phyloP scores from a whole-genome alignment of 2,113 vertebrate genomes.

The Tamias sibiricus region DNA sequence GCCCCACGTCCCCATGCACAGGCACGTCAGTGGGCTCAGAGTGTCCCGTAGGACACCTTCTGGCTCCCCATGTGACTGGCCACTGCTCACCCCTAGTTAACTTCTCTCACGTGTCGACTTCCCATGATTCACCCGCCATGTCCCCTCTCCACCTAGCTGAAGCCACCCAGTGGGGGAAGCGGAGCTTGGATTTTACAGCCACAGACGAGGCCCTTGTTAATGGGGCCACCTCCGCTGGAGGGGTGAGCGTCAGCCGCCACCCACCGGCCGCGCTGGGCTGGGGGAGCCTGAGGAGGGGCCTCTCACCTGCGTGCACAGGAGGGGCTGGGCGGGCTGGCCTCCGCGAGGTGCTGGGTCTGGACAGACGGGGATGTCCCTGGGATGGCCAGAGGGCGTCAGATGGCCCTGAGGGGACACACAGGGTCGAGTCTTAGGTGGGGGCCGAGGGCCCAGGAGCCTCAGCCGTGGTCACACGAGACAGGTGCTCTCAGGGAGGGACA shows the following conservation, averaged over 20 bases:
- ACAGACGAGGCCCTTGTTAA: not conserved
- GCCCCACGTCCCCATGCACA: fast-evolving
- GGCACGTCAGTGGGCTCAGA: conserved; percentile 56
- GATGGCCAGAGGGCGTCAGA: not conserved
- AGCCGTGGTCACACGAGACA: not conserved
- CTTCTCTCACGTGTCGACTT: conserved; percentile 86
- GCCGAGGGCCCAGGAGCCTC: not conserved
- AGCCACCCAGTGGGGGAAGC: conserved; percentile 46
- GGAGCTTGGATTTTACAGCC: not conserved
- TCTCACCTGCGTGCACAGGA: no score
- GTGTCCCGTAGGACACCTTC: conserved; percentile 61
- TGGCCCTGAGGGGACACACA: not conserved
- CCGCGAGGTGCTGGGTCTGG: not conserved
- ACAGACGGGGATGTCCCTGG: not conserved
- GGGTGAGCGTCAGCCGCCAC: not conserved
- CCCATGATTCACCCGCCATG: not conserved
- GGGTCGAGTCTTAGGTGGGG: not conserved
- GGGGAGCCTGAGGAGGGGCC: not conserved
- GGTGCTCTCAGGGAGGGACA: not conserved
- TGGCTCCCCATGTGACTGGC: not conserved
- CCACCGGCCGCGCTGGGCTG: not conserved
- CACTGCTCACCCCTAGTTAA: conserved; percentile 81
- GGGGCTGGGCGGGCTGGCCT: not conserved
- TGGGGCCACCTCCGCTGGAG: not conserved
- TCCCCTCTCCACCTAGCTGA: conserved; percentile 72